Percentiles rank a stretch among this genome's conserved stretches.
These are phyloP conservation scores for Junonia oenone DNA, from an alignment of 2,888 invertebrate species.

Conservation along the genomic window DNA sequence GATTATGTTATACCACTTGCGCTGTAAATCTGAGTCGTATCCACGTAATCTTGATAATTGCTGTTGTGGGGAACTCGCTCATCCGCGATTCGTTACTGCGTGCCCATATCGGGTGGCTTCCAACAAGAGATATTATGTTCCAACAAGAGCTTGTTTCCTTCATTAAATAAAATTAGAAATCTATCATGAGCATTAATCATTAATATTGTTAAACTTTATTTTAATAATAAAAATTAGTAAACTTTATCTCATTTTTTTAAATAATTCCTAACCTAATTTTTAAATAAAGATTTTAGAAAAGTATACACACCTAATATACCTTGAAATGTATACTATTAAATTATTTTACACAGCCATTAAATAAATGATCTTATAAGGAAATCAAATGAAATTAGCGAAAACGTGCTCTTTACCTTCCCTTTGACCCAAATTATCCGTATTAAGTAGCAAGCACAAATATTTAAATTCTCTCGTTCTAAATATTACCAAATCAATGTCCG, in stretches of 20 bases:
- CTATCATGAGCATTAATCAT: too few relatives aligned
- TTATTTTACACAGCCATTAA: background rate
- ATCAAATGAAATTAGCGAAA: background rate
- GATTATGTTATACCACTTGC: constrained; percentile 34
- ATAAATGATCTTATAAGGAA: background rate
- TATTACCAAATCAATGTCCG: constrained; percentile 56
- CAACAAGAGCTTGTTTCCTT: background rate
- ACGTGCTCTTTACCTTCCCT: constrained; percentile 1
- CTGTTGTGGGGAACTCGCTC: constrained; percentile 34
- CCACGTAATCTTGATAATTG: constrained; percentile 56
- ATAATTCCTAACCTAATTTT: too few relatives aligned
- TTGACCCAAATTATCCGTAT: constrained; percentile 13
- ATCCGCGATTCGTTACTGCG: constrained; percentile 21
- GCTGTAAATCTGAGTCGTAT: constrained; percentile 37
- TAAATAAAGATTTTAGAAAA: too few relatives aligned
- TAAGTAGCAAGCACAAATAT: constrained; percentile 33
- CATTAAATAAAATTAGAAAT: too few relatives aligned
- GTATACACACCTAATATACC: too few relatives aligned
- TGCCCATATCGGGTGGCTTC: constrained; percentile 6
- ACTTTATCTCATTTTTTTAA: too few relatives aligned
- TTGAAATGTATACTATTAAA: too few relatives aligned
- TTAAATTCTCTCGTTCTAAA: constrained; percentile 35
- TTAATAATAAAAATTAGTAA: too few relatives aligned
- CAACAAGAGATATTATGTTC: background rate
- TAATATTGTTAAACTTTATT: too few relatives aligned